Conservation (phyloP, 92 coral and sea anemone species). For the Parazoanthus atlanticus region DNA sequence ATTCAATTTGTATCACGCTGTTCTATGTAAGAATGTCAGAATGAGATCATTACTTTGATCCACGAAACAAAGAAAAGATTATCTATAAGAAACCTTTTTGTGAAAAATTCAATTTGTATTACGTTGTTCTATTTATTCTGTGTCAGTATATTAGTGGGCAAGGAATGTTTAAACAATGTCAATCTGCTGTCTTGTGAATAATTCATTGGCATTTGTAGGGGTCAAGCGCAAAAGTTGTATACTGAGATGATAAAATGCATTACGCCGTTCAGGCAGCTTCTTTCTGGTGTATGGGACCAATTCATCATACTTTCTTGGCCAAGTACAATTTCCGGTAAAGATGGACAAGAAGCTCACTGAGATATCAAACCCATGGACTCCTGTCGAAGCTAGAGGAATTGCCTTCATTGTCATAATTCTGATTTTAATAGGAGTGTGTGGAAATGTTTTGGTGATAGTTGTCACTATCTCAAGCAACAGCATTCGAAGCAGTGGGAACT, state of each 20-base stretch:
- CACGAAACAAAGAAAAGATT: too few species aligned
- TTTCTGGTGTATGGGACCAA: neutral
- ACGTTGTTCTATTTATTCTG: neutral
- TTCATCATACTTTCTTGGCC: too few species aligned
- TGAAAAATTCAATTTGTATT: too few species aligned
- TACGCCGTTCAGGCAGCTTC: neutral
- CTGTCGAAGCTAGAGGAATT: neutral
- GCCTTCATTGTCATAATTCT: slow-evolving; percentile 32
- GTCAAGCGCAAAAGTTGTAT: neutral
- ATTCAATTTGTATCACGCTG: neutral
- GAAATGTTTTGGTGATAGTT: slow-evolving; percentile 49
- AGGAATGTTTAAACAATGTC: neutral
- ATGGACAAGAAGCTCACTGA: neutral
- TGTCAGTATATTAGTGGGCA: neutral
- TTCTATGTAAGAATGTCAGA: too few species aligned
- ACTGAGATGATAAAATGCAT: too few species aligned
- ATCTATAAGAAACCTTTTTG: too few species aligned
- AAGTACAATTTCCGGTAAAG: neutral
- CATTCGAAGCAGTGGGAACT: slow-evolving; percentile 47
- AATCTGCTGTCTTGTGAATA: neutral
- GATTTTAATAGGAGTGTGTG: slow-evolving; percentile 42
- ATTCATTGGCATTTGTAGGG: neutral
- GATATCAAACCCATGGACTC: slow-evolving; percentile 22
- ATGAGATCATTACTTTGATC: neutral
- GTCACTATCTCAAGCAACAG: slow-evolving; percentile 38